Conservation (phyloP, 2,113 vertebrate species). For the Phrynosoma platyrhinos region DNA sequence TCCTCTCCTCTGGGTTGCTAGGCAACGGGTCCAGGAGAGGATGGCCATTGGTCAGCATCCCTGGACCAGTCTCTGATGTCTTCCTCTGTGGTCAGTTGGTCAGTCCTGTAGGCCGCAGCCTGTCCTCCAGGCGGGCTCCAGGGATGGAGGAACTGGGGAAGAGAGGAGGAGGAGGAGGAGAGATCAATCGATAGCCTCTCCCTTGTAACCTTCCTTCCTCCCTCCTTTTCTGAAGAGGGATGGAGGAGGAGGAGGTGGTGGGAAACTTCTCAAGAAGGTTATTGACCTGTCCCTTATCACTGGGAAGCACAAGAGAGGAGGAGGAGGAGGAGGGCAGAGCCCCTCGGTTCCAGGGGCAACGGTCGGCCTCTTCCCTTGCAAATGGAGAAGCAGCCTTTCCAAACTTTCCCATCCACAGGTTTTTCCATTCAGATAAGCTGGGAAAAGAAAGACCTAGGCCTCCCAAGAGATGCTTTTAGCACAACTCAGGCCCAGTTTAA, state of each 20-base stretch:
- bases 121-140: constrained; percentile 74
- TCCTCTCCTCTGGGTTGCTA: constrained; percentile 75
- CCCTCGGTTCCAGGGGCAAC: not conserved
- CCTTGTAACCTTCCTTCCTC: constrained; percentile 74
- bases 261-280: constrained; percentile 73
- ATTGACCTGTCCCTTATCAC: constrained; percentile 83
- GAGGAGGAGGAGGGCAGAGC: too few species aligned
- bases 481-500: too few species aligned
- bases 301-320: constrained; percentile 17
- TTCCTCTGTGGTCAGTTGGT: constrained; percentile 80
- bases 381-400: not conserved
- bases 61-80: constrained; percentile 54
- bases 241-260: not conserved
- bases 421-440: too few species aligned
- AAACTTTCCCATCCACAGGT: not conserved
- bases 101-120: constrained; percentile 68
- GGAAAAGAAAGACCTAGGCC: too few species aligned
- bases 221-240: constrained; percentile 23
- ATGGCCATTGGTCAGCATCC: constrained; percentile 72
- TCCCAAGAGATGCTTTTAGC: too few species aligned
- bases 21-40: constrained; percentile 77
- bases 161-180: constrained; percentile 48
- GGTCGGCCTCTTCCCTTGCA: not conserved
- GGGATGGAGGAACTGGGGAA: constrained; percentile 24
- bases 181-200: constrained; percentile 76